Base-by-base conservation (phyloP, 1,140 invertebrate species). In the Bombus superbus region DNA sequence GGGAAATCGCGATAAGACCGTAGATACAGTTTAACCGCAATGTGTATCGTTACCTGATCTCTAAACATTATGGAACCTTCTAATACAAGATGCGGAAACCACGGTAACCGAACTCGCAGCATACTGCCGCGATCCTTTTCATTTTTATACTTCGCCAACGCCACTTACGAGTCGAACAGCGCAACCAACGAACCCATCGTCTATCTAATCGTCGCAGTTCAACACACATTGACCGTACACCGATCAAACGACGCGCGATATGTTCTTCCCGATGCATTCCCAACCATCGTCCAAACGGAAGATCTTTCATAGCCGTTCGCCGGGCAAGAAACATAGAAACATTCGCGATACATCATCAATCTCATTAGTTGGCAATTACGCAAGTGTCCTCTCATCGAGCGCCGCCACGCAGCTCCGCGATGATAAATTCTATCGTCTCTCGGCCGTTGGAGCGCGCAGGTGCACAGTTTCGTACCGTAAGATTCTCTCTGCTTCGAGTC, bases 381-480 rank as follows among this genome's bases (percentile, higher is more conserved):
- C 22, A 38, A 76, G 53, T 76, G 38, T 76, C 47, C 47, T 59
- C 32, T 75, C 73, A 75, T 75, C 47, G 47, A 38, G 32, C 2
- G 2, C 32, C 42, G 44, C 13, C 32, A n/a, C 72, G 74, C 74
- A 18, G 5, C 47, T 22, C 18, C 47, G 10, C 25, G 53, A 62
- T 62, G 75, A 77, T 77, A 40, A 77, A 59, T 77, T 40, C 53
- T 28, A 22, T 25, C 86, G 66, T 47, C 76, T 86, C 32, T 42
- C 25, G n/a, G 13, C 22, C 47, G 2, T 1, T 22, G n/a, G 15
- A 18, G 57, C 68, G 57, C 72, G 79, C 88, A 89, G 79, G 79
- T 83, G 88, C 77, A 84, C 66, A 83, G 75, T 82, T 89, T 87
- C 84, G 66, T 85, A 68, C 44, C 81, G 47, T 68, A 76, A 44